Percentiles rank a stretch among this genome's conserved stretches.
Conservation (phyloP, 2,888 invertebrate species). For the Drosophila monieri region DNA sequence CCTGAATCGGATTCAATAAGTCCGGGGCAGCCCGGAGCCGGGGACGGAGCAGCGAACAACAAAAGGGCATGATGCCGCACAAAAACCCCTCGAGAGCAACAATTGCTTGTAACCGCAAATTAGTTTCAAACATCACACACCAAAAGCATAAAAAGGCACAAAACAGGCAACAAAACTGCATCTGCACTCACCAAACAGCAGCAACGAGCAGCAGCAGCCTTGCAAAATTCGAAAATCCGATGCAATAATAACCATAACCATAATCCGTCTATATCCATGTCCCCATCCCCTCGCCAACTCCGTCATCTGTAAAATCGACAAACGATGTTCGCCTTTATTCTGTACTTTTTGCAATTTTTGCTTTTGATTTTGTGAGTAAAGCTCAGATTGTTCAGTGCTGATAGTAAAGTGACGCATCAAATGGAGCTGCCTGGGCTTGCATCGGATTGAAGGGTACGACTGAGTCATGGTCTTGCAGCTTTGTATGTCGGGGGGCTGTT, state of each 20-base stretch:
- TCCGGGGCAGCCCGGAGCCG: slow-evolving; percentile 38
- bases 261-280: slow-evolving; percentile 28
- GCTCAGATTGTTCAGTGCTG: slow-evolving; percentile 59
- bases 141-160: slow-evolving; percentile 25
- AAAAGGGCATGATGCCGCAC: slow-evolving; percentile 79
- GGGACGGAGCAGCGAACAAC: slow-evolving; percentile 51
- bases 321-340: slow-evolving; percentile 51
- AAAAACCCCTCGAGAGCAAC: slow-evolving; percentile 43
- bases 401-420: slow-evolving; percentile 76
- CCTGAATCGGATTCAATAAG: slow-evolving; percentile 54
- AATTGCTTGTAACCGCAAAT: slow-evolving; percentile 72
- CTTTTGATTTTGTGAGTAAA: slow-evolving; percentile 6
- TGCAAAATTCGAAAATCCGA: slow-evolving; percentile 66
- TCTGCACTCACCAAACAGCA: slow-evolving; percentile 30
- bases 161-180: slow-evolving; percentile 61
- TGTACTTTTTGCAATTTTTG: slow-evolving; percentile 22
- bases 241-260: slow-evolving; percentile 57
- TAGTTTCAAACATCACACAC: slow-evolving; percentile 68
- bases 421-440: slow-evolving; percentile 44
- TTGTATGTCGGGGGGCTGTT: background rate
- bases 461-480: background rate
- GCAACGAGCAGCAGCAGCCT: slow-evolving; percentile 38
- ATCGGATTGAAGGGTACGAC: slow-evolving; percentile 4
- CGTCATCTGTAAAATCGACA: slow-evolving; percentile 60
- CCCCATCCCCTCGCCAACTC: slow-evolving; percentile 17